Percentiles rank a stretch among this genome's conserved stretches.
Conservation (phyloP, 2,113 vertebrate species). For the Ptilorrhoa leucosticta region DNA sequence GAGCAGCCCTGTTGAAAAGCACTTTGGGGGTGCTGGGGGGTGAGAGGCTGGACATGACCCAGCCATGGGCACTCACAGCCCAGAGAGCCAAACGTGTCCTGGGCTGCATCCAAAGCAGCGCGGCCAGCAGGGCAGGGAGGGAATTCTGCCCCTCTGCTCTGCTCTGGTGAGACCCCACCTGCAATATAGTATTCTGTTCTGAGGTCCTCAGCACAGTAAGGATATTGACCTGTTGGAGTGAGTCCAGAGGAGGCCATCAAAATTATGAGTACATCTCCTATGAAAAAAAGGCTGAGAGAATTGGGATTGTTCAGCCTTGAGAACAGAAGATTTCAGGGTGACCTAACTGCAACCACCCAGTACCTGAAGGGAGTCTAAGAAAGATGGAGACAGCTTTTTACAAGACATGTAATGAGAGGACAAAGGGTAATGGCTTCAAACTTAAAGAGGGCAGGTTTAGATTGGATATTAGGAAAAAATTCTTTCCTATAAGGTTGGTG, state of each 20-base stretch:
- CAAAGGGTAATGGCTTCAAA: background rate
- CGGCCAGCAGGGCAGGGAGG: background rate
- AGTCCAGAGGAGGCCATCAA: background rate
- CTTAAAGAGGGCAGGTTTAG: background rate
- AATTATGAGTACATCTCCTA: background rate
- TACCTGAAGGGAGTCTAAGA: background rate
- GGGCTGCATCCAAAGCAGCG: background rate
- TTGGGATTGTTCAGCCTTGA: rapidly evolving
- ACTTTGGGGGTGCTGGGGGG: rapidly evolving
- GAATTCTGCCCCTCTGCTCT: background rate
- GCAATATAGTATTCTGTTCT: background rate
- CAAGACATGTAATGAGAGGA: background rate
- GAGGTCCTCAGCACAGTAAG: background rate
- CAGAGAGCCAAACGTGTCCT: background rate
- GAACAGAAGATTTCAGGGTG: background rate
- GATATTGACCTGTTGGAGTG: background rate
- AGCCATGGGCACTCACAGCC: background rate
- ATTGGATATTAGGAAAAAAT: background rate
- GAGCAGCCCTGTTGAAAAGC: rapidly evolving
- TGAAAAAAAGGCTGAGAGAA: background rate
- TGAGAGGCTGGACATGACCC: background rate
- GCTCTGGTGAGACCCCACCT: background rate
- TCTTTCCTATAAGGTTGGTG: background rate
- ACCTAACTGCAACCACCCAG: background rate
- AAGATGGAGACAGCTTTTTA: background rate